Conservation (phyloP, 2,797 vertebrate species). For the Lepilemur septentrionalis region DNA sequence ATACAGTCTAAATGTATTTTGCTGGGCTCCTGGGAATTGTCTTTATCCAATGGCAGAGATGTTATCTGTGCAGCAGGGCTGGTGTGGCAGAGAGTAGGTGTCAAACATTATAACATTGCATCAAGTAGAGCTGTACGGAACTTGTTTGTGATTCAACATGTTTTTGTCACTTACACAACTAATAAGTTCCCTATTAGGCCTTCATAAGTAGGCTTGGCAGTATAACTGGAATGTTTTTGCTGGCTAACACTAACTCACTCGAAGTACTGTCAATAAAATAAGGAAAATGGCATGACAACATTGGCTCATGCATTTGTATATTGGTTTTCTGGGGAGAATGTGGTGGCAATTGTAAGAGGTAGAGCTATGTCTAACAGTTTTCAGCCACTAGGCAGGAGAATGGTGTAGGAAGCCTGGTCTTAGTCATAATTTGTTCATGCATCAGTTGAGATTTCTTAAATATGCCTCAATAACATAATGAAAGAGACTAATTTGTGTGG, state of each 20-base stretch:
- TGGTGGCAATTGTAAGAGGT: not conserved
- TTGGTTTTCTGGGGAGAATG: not conserved
- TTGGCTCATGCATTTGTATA: not conserved
- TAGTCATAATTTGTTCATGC: not conserved
- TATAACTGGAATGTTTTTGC: not conserved
- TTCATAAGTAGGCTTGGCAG: not conserved
- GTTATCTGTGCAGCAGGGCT: not conserved
- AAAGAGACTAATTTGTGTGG: not conserved
- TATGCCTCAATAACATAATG: not conserved
- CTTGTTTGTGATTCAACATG: not conserved
- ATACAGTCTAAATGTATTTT: not conserved
- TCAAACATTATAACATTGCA: not conserved
- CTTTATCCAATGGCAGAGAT: not conserved
- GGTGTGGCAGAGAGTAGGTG: not conserved
- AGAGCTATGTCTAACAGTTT: not conserved
- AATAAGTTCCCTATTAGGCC: not conserved
- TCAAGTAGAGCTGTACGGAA: too few species aligned
- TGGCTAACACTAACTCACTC: not conserved
- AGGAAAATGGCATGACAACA: not conserved
- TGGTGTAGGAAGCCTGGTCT: not conserved
- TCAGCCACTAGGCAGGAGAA: not conserved
- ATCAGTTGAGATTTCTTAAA: not conserved
- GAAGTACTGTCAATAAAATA: not conserved
- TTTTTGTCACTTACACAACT: not conserved
- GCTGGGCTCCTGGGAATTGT: rapidly evolving